Evolutionary conservation across 2,888 invertebrate species (phyloP).

Genomic region (Troides aeacus): DNA sequence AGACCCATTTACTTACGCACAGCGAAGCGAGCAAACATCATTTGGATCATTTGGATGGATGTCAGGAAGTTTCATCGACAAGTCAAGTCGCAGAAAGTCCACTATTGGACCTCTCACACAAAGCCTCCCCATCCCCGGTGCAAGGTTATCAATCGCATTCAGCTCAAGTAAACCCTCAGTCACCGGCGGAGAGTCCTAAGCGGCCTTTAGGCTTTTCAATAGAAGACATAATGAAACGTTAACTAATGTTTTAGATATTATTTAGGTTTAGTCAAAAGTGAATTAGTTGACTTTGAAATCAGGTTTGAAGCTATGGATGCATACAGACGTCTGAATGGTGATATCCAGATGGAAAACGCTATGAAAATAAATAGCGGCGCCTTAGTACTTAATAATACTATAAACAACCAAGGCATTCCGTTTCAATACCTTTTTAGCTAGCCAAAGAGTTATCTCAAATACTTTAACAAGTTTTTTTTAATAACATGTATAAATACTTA

Average conservation of each 20-base stretch:
- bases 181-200: slow-evolving; percentile 66
- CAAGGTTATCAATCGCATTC: slow-evolving; percentile 49
- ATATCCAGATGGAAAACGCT: slow-evolving; percentile 9
- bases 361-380: slow-evolving; percentile 2
- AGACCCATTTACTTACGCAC: slow-evolving; percentile 93
- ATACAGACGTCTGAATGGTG: slow-evolving; percentile 32
- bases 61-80: slow-evolving; percentile 76
- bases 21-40: slow-evolving; percentile 83
- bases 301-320: slow-evolving; percentile 32
- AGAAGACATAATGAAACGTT: slow-evolving; percentile 93
- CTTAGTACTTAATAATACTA: slow-evolving; percentile 2
- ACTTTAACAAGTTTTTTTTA: slow-evolving; percentile 26
- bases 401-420: slow-evolving; percentile 28
- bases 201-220: slow-evolving; percentile 88
- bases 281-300: slow-evolving; percentile 30
- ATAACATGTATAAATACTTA: slow-evolving; percentile 24
- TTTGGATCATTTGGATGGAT: slow-evolving; percentile 72
- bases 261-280: slow-evolving; percentile 34
- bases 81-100: slow-evolving; percentile 71
- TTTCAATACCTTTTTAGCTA: slow-evolving; percentile 37
- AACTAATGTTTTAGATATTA: slow-evolving; percentile 45
- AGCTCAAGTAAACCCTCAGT: slow-evolving; percentile 51
- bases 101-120: slow-evolving; percentile 80
- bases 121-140: slow-evolving; percentile 61
- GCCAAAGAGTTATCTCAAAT: slow-evolving; percentile 58